phyloP scores from a whole-genome alignment of 2,113 vertebrate genomes.

The Odontophorus gujanensis region DNA sequence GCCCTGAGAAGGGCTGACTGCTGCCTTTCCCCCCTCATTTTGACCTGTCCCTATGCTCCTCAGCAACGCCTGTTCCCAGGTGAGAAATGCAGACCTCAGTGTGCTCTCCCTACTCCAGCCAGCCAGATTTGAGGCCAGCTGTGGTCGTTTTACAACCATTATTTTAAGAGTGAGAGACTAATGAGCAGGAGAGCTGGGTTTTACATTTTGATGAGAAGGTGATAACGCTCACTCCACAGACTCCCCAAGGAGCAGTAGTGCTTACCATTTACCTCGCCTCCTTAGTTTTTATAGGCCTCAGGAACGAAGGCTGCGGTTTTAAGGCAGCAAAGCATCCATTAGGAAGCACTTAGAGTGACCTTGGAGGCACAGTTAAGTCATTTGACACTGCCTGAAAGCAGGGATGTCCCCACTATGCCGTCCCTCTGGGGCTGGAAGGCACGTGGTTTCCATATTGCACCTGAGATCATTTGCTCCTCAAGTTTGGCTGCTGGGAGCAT shows the following conservation, averaged over 20 bases:
- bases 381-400: background rate
- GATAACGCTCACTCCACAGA: background rate
- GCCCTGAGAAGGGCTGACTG: background rate
- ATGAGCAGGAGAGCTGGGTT: constrained; percentile 41
- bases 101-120: background rate
- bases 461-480: background rate
- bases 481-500: background rate
- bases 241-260: background rate
- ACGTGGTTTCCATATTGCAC: background rate
- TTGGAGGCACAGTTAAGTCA: background rate
- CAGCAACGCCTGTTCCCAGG: background rate
- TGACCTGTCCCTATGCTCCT: background rate
- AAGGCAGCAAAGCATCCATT: background rate
- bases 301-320: background rate
- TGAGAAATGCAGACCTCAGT: fast-evolving
- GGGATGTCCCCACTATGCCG: too few species aligned
- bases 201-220: constrained; percentile 47
- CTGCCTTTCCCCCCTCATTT: fast-evolving
- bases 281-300: constrained; percentile 40
- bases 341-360: background rate
- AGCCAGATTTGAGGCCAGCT: background rate
- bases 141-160: background rate
- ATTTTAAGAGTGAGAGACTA: constrained; percentile 40
- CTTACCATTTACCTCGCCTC: constrained; percentile 13
- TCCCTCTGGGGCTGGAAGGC: background rate